A percentile compares a stretch with the other conserved stretches of the same genome.
Evolutionary conservation across 2,888 invertebrate species (phyloP).

Genomic region (Leptopilina syphax): DNA sequence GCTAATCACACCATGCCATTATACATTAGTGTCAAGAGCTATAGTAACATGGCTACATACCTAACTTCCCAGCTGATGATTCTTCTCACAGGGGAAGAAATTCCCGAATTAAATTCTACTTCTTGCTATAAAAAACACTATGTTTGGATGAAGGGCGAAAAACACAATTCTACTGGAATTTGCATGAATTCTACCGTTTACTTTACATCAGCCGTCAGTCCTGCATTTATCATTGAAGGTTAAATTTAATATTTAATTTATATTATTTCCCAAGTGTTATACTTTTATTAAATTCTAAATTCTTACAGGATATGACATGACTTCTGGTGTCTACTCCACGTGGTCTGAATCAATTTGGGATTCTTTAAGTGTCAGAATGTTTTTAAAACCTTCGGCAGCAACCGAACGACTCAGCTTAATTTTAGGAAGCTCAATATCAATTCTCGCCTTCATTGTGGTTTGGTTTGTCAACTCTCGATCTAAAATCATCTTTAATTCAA

Average conservation of each 20-base stretch:
- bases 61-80: constrained; percentile 82
- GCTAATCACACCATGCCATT: constrained; percentile 77
- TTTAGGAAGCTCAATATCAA: constrained; percentile 78
- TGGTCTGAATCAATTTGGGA: constrained; percentile 95
- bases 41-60: constrained; percentile 78
- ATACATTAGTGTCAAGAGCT: constrained; percentile 82
- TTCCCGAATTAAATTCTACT: constrained; percentile 77
- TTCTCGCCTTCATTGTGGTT: constrained; percentile 78
- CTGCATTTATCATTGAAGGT: constrained; percentile 89
- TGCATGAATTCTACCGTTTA: constrained; percentile 87
- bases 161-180: constrained; percentile 81
- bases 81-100: constrained; percentile 80
- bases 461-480: constrained; percentile 79
- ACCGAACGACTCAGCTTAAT: constrained; percentile 79
- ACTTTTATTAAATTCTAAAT: constrained; percentile 7
- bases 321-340: constrained; percentile 87
- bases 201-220: constrained; percentile 86
- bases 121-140: constrained; percentile 72
- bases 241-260: constrained; percentile 43
- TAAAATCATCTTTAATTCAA: constrained; percentile 76
- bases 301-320: constrained; percentile 85
- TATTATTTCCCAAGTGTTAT: constrained; percentile 12
- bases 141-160: constrained; percentile 81
- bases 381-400: constrained; percentile 84
- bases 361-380: constrained; percentile 85